phyloP scores from a whole-genome alignment of 2,797 vertebrate species.

The Pithecia hirsuta region DNA sequence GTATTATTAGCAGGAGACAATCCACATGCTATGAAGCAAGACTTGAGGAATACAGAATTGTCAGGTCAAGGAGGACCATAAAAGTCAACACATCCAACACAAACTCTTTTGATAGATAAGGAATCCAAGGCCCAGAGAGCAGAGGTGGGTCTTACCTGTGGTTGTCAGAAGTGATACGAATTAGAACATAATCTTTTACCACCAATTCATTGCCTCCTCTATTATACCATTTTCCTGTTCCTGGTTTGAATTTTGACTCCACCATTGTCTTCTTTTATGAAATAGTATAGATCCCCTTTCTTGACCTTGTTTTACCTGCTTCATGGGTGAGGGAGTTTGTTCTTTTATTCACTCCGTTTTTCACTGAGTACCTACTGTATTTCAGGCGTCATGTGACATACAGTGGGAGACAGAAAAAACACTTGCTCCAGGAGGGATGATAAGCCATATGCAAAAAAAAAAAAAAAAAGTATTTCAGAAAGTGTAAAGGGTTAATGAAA shows the following conservation, averaged over 20 bases:
- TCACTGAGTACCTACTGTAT: not conserved
- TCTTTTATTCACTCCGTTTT: not conserved
- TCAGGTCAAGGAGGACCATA: not conserved
- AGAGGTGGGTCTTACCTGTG: not conserved
- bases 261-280: not conserved
- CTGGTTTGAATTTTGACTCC: not conserved
- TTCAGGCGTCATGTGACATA: not conserved
- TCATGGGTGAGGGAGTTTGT: not conserved
- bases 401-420: not conserved
- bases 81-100: not conserved
- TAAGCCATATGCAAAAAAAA: not conserved
- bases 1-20: not conserved
- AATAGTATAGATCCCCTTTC: not conserved
- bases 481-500: not conserved
- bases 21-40: not conserved
- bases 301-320: not conserved
- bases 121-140: not conserved
- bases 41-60: not conserved
- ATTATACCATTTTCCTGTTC: not conserved
- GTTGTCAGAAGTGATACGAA: not conserved
- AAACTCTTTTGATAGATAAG: conserved; percentile 18
- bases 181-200: not conserved
- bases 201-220: not conserved
- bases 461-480: not conserved
- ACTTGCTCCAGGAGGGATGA: not conserved